Evolutionary conservation across 2,113 vertebrate species (phyloP), one percentile per base, ranked within the genome.

Genomic region (Helogale parvula): DNA sequence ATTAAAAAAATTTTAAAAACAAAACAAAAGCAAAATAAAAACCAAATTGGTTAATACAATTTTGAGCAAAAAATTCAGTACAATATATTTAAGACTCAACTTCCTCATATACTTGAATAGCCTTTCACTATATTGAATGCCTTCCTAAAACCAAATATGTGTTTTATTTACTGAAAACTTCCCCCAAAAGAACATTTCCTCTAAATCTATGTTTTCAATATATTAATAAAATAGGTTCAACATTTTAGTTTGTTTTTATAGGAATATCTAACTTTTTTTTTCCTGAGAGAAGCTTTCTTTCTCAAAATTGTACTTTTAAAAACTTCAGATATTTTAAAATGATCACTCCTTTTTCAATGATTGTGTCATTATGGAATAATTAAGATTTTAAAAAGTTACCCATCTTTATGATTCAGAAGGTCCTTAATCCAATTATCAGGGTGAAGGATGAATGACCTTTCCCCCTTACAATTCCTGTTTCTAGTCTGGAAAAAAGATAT

Each of bases 331-430:
- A 93, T 93, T 95, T 94, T 27, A 87, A 95, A 97, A 80, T 63
- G 16, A 96, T 97, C 87, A 84, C 35, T 93, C 90, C 13, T 90
- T 93, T 86, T 93, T 92, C 35, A 92, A 94, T 86, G 52, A 88
- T 86, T 96, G 31, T 96, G 15, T 90, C 16, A 87, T 68, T 90
- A 91, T 63, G n/a, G 33, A 93, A 9, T 96, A 88, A 95, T 95
- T 94, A 96, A 96, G 66, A 95, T 96, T 96, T 94, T 74, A 15
- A 91, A 94, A 97, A 88, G 72, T 94, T 89, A 94, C 60, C n/a
- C 8, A 52, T 74, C 3, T 65, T 86, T 77, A 71, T 96, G 92
- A 94, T 47, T 94, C 88, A 97, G 86, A 96, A 83, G 89, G n/a
- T 29, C 66, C 38, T 90, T 92, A 90, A 94, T 97, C 35, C 85